These are phyloP conservation scores for Lepidocolaptes lacrymiger DNA, from an alignment of 2,797 vertebrate species.

Conservation along the genomic window DNA sequence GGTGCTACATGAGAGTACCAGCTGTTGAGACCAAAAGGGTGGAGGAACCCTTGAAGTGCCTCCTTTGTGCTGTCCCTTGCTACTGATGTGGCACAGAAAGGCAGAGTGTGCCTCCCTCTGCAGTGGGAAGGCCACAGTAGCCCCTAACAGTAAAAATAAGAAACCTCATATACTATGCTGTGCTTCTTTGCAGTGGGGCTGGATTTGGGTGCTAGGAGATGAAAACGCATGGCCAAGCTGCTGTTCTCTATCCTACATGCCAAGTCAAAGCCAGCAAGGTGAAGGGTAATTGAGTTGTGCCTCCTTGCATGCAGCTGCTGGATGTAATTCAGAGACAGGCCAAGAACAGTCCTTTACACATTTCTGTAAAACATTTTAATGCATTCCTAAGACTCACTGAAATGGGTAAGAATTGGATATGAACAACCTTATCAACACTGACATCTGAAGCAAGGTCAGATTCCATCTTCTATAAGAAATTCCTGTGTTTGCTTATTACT, in stretches of 20 bases:
- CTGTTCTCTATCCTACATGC: neutral
- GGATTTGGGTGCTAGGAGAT: neutral
- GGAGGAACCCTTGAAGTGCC: neutral
- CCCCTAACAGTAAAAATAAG: neutral
- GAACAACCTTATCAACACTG: neutral
- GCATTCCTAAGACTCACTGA: neutral
- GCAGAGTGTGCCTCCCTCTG: rapidly evolving
- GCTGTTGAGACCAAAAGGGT: neutral
- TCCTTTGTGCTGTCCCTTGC: neutral
- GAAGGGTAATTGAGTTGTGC: neutral
- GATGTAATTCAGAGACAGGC: neutral
- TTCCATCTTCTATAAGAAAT: neutral
- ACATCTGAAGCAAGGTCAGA: neutral
- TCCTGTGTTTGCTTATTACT: neutral
- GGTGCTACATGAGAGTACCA: neutral
- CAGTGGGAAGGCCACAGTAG: neutral
- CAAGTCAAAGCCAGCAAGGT: neutral
- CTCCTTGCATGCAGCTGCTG: neutral
- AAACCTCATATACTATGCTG: neutral
- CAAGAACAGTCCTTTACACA: neutral
- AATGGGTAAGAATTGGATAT: neutral
- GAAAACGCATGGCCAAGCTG: neutral
- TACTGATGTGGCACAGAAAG: neutral
- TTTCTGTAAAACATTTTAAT: neutral
- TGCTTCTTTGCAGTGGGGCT: neutral